Evolutionary conservation across 2,888 invertebrate species (phyloP), one percentile per base, ranked within the genome.

Genomic region (Drosophila macrospina): DNA sequence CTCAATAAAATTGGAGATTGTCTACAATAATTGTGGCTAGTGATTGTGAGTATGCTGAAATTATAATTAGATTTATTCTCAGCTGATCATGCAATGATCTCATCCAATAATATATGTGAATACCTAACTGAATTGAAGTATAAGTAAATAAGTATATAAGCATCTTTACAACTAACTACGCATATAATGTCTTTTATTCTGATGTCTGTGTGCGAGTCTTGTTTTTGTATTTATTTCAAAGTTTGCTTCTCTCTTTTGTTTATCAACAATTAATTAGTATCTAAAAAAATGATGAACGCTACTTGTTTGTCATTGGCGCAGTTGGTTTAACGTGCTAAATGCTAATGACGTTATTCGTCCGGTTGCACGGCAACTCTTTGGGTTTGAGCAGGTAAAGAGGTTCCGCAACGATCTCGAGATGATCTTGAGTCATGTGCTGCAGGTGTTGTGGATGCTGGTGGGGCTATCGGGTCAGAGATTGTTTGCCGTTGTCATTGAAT

Each of bases 401-500:
- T 15, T 7, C 20, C 42, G 11, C 28, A 44, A 48, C 39, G 13
- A 50, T 37, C 66, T 51, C 26, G 48, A 47, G 60, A 71, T 42
- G 48, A 70, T 64, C 70, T 70, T 54, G 70, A 55, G 44, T 52
- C 56, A 57, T 60, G 63, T 45, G 59, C 42, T 78, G 82, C 83
- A 80, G 86, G 76, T 80, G 79, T 47, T 26, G 36, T 28, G 28
- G 59, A 36, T 59, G 51, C 37, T 15, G 37, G 10, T 52, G 26
- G 45, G 15, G 30, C 45, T 45, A 16, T 32, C 16, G 74, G 63
- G 57, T 72, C 59, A 60, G 45, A 75, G 59, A 70, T 77, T 77
- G 65, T 69, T 80, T 64, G 64, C 67, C 54, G 54, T 67, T 83
- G 80, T 83, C 80, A 80, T 83, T 86, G 80, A 80, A 80, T 80